phyloP scores from a whole-genome alignment of 2,113 vertebrate genomes.

The Accipiter cooperii region DNA sequence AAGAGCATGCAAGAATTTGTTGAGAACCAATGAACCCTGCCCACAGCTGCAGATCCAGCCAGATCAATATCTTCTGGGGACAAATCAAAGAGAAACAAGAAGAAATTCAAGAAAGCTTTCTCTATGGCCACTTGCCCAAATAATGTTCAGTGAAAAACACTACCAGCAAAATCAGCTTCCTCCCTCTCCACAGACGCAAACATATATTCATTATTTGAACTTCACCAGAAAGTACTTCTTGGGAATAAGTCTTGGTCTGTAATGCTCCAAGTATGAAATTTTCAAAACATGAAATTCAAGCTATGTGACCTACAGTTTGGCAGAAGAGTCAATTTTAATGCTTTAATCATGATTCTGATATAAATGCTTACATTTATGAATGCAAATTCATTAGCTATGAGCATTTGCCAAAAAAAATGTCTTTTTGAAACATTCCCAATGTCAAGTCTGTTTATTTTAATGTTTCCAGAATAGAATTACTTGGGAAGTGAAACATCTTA shows the following conservation, averaged over 20 bases:
- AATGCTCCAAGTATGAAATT: not conserved
- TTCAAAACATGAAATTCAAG: slow-evolving; percentile 35
- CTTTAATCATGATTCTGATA: slow-evolving; percentile 19
- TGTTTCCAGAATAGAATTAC: slow-evolving; percentile 20
- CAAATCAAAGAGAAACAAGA: not conserved
- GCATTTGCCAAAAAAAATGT: slow-evolving; percentile 17
- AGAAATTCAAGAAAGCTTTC: not conserved
- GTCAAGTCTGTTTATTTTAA: slow-evolving; percentile 36
- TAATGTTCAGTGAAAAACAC: not conserved
- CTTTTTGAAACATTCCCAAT: slow-evolving; percentile 27
- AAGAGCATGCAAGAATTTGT: not conserved
- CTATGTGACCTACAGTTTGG: slow-evolving; percentile 27
- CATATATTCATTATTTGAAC: not conserved
- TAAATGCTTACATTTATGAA: slow-evolving; percentile 45
- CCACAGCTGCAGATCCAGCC: not conserved
- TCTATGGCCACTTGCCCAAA: not conserved
- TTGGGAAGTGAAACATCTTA: not conserved
- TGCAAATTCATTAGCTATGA: slow-evolving; percentile 14
- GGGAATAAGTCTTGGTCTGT: not conserved
- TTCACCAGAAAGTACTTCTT: not conserved
- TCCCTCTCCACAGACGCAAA: not conserved
- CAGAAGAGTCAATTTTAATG: slow-evolving; percentile 23
- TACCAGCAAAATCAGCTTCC: not conserved
- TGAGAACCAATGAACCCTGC: not conserved
- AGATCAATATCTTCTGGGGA: not conserved